Conservation (phyloP, 2,888 invertebrate species). For the Drosophila monieri region DNA sequence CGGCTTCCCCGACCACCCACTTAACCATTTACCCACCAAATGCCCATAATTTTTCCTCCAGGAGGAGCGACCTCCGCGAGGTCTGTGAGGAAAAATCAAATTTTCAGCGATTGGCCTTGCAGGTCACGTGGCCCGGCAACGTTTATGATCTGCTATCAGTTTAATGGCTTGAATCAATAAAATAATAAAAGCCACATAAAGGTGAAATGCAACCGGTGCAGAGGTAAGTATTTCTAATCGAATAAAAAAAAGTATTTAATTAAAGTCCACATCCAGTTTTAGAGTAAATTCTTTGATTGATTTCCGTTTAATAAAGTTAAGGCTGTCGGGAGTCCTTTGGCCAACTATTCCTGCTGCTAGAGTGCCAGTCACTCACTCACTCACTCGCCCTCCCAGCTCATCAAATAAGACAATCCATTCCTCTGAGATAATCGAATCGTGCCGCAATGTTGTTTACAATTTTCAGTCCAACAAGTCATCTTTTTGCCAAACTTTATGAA, state of each 20-base stretch:
- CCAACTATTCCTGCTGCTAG: background rate
- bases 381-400: constrained; percentile 32
- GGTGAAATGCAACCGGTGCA: constrained; percentile 13
- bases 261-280: background rate
- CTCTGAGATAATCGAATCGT: constrained; percentile 74
- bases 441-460: constrained; percentile 65
- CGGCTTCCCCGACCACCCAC: background rate
- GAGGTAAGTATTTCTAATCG: too few species aligned
- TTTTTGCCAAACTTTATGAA: constrained; percentile 37
- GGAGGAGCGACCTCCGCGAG: background rate
- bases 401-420: constrained; percentile 80
- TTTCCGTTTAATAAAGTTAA: constrained; percentile 58
- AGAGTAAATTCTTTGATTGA: constrained; percentile 44
- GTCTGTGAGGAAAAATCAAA: constrained; percentile 62
- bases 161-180: constrained; percentile 57
- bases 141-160: constrained; percentile 66
- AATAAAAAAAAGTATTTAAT: background rate
- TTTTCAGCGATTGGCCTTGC: constrained; percentile 66
- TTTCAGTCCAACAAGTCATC: constrained; percentile 14
- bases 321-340: constrained; percentile 1
- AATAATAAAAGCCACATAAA: constrained; percentile 49
- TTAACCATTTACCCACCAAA: background rate
- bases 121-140: constrained; percentile 56
- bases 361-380: constrained; percentile 19
- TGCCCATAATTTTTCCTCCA: background rate